Percentiles rank a stretch among this genome's conserved stretches.
Evolutionary conservation across 2,113 vertebrate genomes (phyloP).

Genomic region (human (Homo sapiens)): GRCh38 chr18:69429001-69429500

Average conservation of each 20-base stretch:
- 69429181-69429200: not conserved
- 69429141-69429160: not conserved
- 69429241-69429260: not conserved
- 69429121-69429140: not conserved
- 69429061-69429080: not conserved
- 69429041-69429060: not conserved
- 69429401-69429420: not conserved
- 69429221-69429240: not conserved
- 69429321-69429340: not conserved
- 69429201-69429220: too few species aligned
- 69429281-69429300: not conserved
- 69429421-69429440: constrained; percentile 38
- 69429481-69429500: not conserved
- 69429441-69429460: not conserved
- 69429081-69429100: not conserved
- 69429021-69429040: not conserved
- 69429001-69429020: not conserved
- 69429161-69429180: not conserved
- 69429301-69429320: not conserved
- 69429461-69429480: not conserved
- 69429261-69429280: not conserved
- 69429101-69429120: not conserved
- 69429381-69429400: not conserved
- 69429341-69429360: not conserved
- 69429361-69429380: not conserved